Base-by-base conservation (phyloP, 1,140 invertebrate genomes). In the Tetraneura akinire region DNA sequence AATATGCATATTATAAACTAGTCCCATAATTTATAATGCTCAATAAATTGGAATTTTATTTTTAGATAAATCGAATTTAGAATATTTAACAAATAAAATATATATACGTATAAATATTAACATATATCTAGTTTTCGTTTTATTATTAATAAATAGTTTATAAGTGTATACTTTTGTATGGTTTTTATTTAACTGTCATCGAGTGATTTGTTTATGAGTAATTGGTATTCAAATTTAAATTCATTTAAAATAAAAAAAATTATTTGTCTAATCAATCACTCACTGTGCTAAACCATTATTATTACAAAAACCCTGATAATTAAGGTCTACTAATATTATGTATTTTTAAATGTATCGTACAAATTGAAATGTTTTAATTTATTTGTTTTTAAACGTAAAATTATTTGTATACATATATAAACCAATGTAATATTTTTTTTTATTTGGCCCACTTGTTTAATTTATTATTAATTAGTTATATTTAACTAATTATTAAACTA, bases 21-120 rank as follows among this genome's bases (percentile, higher is more conserved):
- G 26, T 71, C 10, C 68, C 16, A 23, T 71, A 23, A 29, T 71
- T 57, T 26, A 11, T 55, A 74, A 74, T 74, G 71, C 71, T 74
- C 71, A 74, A 74, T 74, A 37, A 37, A 74, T 74, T 32, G 14
- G 51, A 74, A 74, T 74, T 74, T 37, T 57, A 57, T 55, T 57
- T 13, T 55, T 68, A 57, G 71, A 37, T 74, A 16, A 55, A 21
- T 74, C 68, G 49, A 74, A 74, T 74, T 55, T 74, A 74, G 71
- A 47, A 37, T 4, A 37, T 37, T 37, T 37, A 37, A 37, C 32
- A 37, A 37, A 47, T 47, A 47, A 8, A 8, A 47, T 47, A 13
- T 47, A 10, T 47, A 47, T 47, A 14, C 11, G 11, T 37, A 37
- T 8, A 37, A 4, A 37, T 3, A 37, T 37, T 37, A 37, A 8